Evolutionary conservation across 2,888 invertebrate species (phyloP).

Genomic region (Agriopis marginaria): DNA sequence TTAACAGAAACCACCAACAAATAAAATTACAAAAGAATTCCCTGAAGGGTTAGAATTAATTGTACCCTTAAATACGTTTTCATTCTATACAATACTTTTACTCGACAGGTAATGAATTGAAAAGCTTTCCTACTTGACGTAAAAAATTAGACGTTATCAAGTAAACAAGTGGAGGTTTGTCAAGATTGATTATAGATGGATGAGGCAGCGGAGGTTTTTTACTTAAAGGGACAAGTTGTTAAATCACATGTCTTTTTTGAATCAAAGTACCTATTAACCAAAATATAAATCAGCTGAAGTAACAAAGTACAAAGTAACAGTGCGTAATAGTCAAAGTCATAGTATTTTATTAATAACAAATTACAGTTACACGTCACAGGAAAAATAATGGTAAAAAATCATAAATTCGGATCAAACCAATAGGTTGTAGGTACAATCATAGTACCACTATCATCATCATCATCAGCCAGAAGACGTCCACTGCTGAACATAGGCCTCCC

Average conservation of each 20-base stretch:
- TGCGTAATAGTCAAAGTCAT: too few species aligned
- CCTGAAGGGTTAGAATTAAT: not conserved
- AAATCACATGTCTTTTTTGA: not conserved
- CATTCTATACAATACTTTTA: constrained; percentile 1
- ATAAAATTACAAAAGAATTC: not conserved
- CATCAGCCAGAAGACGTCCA: too few species aligned
- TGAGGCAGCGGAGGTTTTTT: not conserved
- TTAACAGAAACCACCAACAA: not conserved
- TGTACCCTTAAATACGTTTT: not conserved
- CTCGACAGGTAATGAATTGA: constrained; percentile 5
- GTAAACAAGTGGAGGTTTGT: not conserved
- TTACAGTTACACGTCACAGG: too few species aligned
- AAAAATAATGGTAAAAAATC: too few species aligned
- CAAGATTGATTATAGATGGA: constrained; percentile 2
- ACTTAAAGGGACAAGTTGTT: not conserved
- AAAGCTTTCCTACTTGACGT: constrained; percentile 1
- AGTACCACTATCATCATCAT: too few species aligned
- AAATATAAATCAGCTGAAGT: too few species aligned
- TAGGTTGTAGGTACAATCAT: too few species aligned
- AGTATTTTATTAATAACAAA: too few species aligned
- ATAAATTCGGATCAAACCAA: too few species aligned
- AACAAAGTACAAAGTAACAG: too few species aligned
- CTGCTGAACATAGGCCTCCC: too few species aligned
- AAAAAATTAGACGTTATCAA: constrained; percentile 9
- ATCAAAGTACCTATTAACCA: not conserved